Base-by-base conservation (phyloP, 64 coral and sea anemone species). In the Porites australiensis region DNA sequence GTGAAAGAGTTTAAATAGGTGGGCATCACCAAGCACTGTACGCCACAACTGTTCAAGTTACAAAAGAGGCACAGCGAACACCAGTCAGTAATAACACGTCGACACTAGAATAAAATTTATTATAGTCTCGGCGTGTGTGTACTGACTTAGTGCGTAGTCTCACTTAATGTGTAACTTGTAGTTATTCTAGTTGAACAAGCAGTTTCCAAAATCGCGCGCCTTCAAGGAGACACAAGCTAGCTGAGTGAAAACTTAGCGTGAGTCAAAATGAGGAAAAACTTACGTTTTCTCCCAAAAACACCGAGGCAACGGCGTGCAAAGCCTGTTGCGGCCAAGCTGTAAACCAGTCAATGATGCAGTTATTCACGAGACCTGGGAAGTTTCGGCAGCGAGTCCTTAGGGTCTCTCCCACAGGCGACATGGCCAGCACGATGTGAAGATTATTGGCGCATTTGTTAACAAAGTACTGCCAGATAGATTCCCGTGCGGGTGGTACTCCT, bases 401-500 rank as follows among this genome's bases (percentile, higher is more conserved):
- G 2, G 94, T 95, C 18, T 99, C 98, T 6, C 98, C 98, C 64
- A 99, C 98, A 55, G 98, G 98, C 6, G 98, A 99, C 98, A 99
- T 99, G 67, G 98, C 98, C 20, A 99, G 57, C n/a, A 99, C 98
- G 54, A 96, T 99, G 18, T 99, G 98, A 0, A 99, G 98, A 63
- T 99, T 99, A 86, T 99, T 96, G 19, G 98, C 92, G 51, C 94
- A 99, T 79, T 99, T 99, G 52, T 83, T 88, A 9, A 99, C 98
- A 53, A 99, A 99, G 76, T 99, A 99, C 74, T 99, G 98, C 98
- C 98, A 99, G 59, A 99, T 96, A 5, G 98, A 99, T 52, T 99
- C 98, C 70, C 98, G 88, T 76, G 94, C 98, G 50, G 98, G 98
- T 57, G 98, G 98, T 57, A 94, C 77, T 54, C 91, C 98, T 14